Base-by-base conservation (phyloP, 2,797 vertebrate genomes). In the Anas acuta region DNA sequence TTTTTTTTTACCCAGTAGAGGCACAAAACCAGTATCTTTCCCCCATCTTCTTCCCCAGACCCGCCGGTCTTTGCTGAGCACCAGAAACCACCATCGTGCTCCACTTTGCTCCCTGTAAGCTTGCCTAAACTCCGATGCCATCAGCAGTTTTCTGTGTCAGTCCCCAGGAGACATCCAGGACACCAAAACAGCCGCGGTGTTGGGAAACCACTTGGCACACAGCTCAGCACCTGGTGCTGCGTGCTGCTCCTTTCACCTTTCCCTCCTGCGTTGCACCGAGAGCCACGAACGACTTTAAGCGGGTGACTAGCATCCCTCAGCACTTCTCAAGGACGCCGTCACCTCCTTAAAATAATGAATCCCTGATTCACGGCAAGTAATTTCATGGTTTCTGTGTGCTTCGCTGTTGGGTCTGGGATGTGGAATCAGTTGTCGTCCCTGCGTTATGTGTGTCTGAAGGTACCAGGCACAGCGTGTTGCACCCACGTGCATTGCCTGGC, bases 91-190 rank as follows among this genome's bases (percentile, higher is more conserved):
- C 26, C 37, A 17, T 60, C 16, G 5, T 25, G 49, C 76, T 83
- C 64, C 49, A 25, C 7, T 18, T 13, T 45, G 41, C 71, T 82
- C 77, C 56, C 49, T 54, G 64, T 47, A 66, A 66, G 17, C 64
- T 66, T 37, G 20, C 84, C 69, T 70, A 51, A 77, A 89, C 57
- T 16, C 49, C 0, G 0, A 6, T 0, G 0, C 9, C 30, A 65
- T 85, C 49, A 82, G 87, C 76, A 70, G 61, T 56, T 89, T 43
- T 19, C 51, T 0, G 0, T 49, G 39, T 57, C 69, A 54, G n/a
- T 82, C 90, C 62, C 51, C 87, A 78, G 75, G 62, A 92, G 69
- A 71, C 37, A 19, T 33, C 10, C 0, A 0, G 41, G 58, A 15
- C 61, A 30, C 58, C 1, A 14, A 66, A 86, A 69, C 22, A 43